Evolutionary conservation across 2,888 invertebrate species (phyloP), one percentile per base, ranked within the genome.

Genomic region (Schizotus pectinicornis): DNA sequence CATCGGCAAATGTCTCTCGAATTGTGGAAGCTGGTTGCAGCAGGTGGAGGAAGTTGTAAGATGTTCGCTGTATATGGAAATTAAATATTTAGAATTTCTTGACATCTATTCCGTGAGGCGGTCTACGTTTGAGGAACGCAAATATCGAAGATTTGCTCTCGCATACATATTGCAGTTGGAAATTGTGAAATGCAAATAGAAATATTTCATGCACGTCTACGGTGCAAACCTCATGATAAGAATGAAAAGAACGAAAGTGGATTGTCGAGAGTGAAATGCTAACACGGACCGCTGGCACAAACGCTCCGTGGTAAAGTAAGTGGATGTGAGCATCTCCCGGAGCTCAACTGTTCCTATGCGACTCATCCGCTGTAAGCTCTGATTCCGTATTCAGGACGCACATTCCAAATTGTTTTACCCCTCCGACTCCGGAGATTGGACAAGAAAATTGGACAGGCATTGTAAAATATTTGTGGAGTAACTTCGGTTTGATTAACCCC

Each of bases 381-480:
- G 68, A 70, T 71, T 71, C 61, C 59, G 70, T 71, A 71, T 71
- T 71, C 71, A 67, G 64, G 63, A 62, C 67, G 68, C 69, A 65
- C 67, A 67, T 63, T 66, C 65, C 68, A 74, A 76, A 76, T 74
- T 75, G 75, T 75, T 77, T 74, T 74, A 71, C 69, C 73, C 70
- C 73, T 67, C 70, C 70, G 67, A 65, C 66, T 67, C 64, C 68
- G 70, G 73, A 72, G 73, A 75, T 73, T 73, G 73, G 67, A 73
- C 73, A 73, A 69, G 73, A 74, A 76, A 75, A 75, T 74, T 73
- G 73, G 72, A 73, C 71, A 70, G 70, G 68, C 69, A 72, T 74
- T 72, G 70, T 73, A 73, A 74, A 75, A 75, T 75, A 74, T 74
- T 76, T 75, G 72, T 66, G 68, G 69, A 72, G 69, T 64, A 67